Conservation (phyloP, 2,797 vertebrate species). For the Pseudochromis fuscus region DNA sequence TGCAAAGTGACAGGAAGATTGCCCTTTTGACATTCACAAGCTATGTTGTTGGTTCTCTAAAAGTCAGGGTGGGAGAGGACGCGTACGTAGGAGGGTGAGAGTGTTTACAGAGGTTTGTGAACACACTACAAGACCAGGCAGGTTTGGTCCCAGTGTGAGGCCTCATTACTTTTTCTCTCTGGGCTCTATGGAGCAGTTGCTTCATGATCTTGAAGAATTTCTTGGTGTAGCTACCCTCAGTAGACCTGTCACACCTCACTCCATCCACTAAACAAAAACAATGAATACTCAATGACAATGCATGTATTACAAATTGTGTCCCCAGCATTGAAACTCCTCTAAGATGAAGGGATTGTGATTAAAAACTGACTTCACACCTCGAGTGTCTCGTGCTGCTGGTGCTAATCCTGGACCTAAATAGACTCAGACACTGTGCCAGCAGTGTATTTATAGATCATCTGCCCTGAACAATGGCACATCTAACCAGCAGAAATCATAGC, state of each 20-base stretch:
- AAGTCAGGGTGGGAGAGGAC: conserved; percentile 21
- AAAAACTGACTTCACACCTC: not conserved
- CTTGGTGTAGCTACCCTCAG: not conserved
- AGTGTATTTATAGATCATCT: conserved; percentile 16
- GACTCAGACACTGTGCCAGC: not conserved
- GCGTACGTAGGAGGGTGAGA: conserved; percentile 5
- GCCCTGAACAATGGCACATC: too few species aligned
- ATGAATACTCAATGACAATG: not conserved
- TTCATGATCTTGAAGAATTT: not conserved
- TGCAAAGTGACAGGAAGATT: conserved; percentile 38
- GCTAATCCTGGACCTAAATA: conserved; percentile 20
- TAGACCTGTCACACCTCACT: not conserved
- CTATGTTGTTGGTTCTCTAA: conserved; percentile 42
- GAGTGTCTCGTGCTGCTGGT: not conserved
- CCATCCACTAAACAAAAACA: not conserved
- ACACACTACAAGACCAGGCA: conserved; percentile 61
- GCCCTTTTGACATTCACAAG: conserved; percentile 24
- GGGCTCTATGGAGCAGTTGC: conserved; percentile 16
- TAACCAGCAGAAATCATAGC: not conserved
- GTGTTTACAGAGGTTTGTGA: conserved; percentile 34
- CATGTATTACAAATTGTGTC: not conserved
- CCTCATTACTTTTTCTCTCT: conserved; percentile 32
- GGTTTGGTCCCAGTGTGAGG: conserved; percentile 22
- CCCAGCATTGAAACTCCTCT: not conserved
- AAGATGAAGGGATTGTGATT: not conserved